A percentile compares a stretch with the other conserved stretches of the same genome.
phyloP scores from a whole-genome alignment of 2,888 invertebrate genomes.

The Sinhomidia bicolor region DNA sequence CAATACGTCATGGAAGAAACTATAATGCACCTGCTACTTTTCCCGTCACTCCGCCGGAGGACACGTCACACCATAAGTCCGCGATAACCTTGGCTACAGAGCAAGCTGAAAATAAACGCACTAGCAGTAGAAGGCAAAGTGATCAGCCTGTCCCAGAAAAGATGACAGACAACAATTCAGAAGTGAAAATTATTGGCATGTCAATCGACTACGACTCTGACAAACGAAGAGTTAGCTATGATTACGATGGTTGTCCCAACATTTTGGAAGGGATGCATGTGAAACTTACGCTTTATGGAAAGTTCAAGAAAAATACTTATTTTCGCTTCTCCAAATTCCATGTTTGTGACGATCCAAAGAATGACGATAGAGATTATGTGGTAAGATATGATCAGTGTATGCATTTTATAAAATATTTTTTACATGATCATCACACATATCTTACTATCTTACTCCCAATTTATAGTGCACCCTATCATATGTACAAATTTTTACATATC shows the following conservation, averaged over 20 bases:
- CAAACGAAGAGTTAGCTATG: conserved; percentile 73
- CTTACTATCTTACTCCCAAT: no score
- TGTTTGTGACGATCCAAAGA: conserved; percentile 72
- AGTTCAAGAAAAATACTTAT: conserved; percentile 52
- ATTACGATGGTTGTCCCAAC: conserved; percentile 53
- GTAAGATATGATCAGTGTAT: conserved; percentile 30
- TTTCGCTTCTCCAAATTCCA: conserved; percentile 75
- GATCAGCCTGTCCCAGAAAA: not conserved
- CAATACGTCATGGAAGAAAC: conserved; percentile 17
- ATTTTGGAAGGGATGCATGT: conserved; percentile 71
- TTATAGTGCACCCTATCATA: no score
- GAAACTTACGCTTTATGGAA: conserved; percentile 71
- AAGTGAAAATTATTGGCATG: conserved; percentile 66
- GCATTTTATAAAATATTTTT: no score
- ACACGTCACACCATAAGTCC: not conserved
- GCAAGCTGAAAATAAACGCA: not conserved
- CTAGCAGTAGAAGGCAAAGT: not conserved
- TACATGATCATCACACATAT: no score
- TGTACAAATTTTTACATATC: no score
- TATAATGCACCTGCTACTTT: conserved; percentile 15
- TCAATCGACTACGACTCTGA: conserved; percentile 74
- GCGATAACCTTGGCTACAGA: not conserved
- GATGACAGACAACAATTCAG: not conserved
- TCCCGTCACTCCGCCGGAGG: not conserved
- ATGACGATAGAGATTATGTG: conserved; percentile 38